Evolutionary conservation across 2,797 vertebrate genomes (phyloP), one percentile per base, ranked within the genome.

Genomic region (Diglossa cyanea): DNA sequence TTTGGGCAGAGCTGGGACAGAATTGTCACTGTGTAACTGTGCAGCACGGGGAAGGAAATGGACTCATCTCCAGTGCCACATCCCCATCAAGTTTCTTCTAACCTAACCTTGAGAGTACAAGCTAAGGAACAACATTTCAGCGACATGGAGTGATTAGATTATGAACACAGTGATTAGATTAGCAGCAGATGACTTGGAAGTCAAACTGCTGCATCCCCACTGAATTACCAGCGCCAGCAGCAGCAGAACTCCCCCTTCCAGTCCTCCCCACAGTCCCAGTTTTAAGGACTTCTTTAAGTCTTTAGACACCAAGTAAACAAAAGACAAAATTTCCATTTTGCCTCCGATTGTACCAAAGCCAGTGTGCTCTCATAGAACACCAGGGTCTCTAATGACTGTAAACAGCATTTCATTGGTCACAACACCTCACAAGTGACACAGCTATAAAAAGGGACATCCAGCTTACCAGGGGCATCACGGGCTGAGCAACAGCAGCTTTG

Each of bases 131-230:
- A 81, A 33, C 61, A 73, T 92, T 61, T 58, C 79, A 91, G 81
- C 68, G 33, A 63, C 75, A 77, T 0, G 1, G 30, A 77, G 47
- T 74, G 87, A 94, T 91, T 61, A 1, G 16, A 94, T 94, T 86
- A 77, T 6, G 63, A 86, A 47, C 66, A 60, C 31, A 39, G 70
- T 25, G 61, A 90, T 77, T 58, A 54, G 35, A 91, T 90, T 61
- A 94, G 81, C n/a, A 80, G 90, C 65, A 93, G 68, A 83, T 51
- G 45, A 95, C 53, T 93, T 72, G 62, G 53, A 88, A 94, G 54
- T 61, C 72, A 65, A 77, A 72, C 57, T 85, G 86, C 81, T 92
- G 28, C 60, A 63, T 62, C 45, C 35, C 33, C 91, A 60, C 3
- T 53, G 84, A 92, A 76, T 82, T 48, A 42, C 3, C 19, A 79